Evolutionary conservation across 1,140 invertebrate genomes (phyloP), one percentile per base, ranked within the genome.

Genomic region (Macrostomum lignano): DNA sequence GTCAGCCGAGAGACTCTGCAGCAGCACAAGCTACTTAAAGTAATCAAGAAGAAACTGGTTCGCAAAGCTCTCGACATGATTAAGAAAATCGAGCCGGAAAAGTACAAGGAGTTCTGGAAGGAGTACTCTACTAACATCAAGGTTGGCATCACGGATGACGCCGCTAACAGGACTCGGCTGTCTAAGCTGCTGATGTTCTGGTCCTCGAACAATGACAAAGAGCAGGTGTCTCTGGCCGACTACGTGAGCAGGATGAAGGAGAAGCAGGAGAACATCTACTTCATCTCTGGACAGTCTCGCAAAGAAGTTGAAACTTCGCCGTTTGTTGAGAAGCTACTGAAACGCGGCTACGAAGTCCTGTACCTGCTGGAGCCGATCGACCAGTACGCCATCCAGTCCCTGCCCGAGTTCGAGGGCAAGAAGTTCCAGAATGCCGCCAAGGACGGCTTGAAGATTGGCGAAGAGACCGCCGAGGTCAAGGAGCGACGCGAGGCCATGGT

Each of bases 361-460:
- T 96, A 77, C 47, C 60, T 98, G 9, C 71, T 72, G 1, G 91
- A 98, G 58, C 78, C 91, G 33, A 79, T 98, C 22, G 91, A 98
- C 61, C 88, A 98, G 58, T 96, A 96, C 58, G 72, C 75, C 40
- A 76, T 98, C 35, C 82, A 84, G 25, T 71, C 79, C 6, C 58
- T 98, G 44, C 84, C 91, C n/a, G 86, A 96, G 58, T 98, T 84
- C 57, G 86, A 96, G 46, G 78, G 81, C 19, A 91, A 94, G 61
- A 94, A 94, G 56, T 91, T 98, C 72, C 84, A 94, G 60, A 98
- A 98, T 51, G 78, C 93, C 21, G 91, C 91, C 37, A 98, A 98
- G 56, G 91, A 98, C 62, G 84, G 86, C 2, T 70, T 98, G 44
- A 69, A 71, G 34, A 32, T 66, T 1, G 70, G 65, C 1, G 70